A percentile compares a stretch with the other conserved stretches of the same genome.
Conservation (phyloP, 2,888 invertebrate genomes). For the Thecocarcelia acutangulata region DNA sequence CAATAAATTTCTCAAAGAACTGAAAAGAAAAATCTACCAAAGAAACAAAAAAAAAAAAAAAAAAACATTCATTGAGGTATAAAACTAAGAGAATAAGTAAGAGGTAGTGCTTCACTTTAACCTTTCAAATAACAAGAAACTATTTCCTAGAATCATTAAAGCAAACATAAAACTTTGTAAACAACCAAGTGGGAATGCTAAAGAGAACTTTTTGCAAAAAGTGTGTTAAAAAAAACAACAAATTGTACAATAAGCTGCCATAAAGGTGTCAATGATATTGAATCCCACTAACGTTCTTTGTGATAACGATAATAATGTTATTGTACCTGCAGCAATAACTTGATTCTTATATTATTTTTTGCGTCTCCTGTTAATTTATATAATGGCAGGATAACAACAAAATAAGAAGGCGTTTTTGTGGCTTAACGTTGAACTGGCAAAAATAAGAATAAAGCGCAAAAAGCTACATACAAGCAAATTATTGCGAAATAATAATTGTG, state of each 20-base stretch:
- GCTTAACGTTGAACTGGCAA: slow-evolving; percentile 16
- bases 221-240: slow-evolving; percentile 1
- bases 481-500: slow-evolving; percentile 1
- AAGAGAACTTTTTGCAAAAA: slow-evolving; percentile 28
- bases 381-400: slow-evolving; percentile 17
- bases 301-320: slow-evolving; percentile 65
- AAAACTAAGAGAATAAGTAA: not conserved
- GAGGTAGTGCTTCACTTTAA: not conserved
- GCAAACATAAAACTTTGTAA: slow-evolving; percentile 21
- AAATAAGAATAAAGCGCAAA: slow-evolving; percentile 7
- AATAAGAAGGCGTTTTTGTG: slow-evolving; percentile 34
- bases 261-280: slow-evolving; percentile 68
- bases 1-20: slow-evolving; percentile 21
- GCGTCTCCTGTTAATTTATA: slow-evolving; percentile 14
- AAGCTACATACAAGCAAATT: slow-evolving; percentile 15
- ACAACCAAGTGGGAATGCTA: not conserved
- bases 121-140: slow-evolving; percentile 33
- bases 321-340: slow-evolving; percentile 59
- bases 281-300: slow-evolving; percentile 58
- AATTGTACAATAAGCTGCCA: slow-evolving; percentile 55
- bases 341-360: slow-evolving; percentile 30
- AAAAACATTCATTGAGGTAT: too few relatives aligned
- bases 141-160: slow-evolving; percentile 1
- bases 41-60: not conserved
- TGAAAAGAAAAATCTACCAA: too few relatives aligned